Base-by-base conservation (phyloP, 2,797 vertebrate species). In the Crenichthys baileyi region DNA sequence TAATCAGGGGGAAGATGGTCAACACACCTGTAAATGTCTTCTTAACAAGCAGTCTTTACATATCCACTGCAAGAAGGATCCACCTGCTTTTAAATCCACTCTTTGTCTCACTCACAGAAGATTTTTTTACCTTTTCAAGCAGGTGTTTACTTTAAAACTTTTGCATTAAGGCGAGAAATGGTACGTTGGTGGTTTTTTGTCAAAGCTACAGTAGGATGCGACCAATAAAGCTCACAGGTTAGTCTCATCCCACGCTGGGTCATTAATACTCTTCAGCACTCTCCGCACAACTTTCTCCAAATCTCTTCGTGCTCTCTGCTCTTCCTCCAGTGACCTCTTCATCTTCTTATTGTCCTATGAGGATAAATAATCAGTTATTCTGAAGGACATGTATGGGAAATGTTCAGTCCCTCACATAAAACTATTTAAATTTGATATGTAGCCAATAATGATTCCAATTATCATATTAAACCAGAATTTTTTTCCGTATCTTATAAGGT, bases 231-330 rank as follows among this genome's bases (percentile, higher is more conserved):
- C 84, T 97, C 96, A 99, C 85, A 99, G 95, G 89, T 99, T 99
- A 74, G 98, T 99, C 95, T 99, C 98, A 67, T 99, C 98, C 98
- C 98, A 99, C 6, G 97, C 97, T 6, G 98, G 96, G 90, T 99
- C 98, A 7, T 98, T 99, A 95, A 98, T 96, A 89, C 93, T 98
- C 95, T 99, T 99, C 80, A 99, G 91, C 81, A 99, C 97, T 86
- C 96, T 97, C 92, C 96, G 95, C 90, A 99, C 97, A 79, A 98
- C 95, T 90, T 98, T 99, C 82, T 99, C 98, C 81, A 99, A 94
- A 84, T 99, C 98, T 89, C 96, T 98, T 73, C 98, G 96, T 55
- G 98, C 98, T 91, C 96, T 96, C 91, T 99, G 98, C 83, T 99
- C 98, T 82, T 99, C 98, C 84, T 99, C 98, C 82, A 99, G 85